These are phyloP conservation scores for Semotilus atromaculatus DNA, from an alignment of 2,797 vertebrate genomes.

Conservation along the genomic window DNA sequence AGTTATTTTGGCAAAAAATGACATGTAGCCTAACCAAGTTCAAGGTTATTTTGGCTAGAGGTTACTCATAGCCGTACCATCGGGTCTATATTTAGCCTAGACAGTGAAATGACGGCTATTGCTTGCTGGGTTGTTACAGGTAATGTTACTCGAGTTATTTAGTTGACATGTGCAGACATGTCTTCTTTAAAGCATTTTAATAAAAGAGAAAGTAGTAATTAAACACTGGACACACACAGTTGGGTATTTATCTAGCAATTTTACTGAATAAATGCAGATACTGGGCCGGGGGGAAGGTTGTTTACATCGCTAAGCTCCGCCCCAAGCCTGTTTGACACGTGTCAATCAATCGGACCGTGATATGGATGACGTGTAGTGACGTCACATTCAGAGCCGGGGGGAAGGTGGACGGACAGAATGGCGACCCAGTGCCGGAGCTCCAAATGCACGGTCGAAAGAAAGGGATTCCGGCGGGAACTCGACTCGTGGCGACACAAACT, in stretches of 20 bases:
- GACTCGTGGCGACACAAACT: conserved; percentile 96
- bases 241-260: neutral
- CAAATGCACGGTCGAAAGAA: conserved; percentile 94
- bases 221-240: neutral
- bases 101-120: no score
- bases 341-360: conserved; percentile 73
- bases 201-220: neutral
- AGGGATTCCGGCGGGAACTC: conserved; percentile 96
- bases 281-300: neutral
- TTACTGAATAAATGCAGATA: neutral
- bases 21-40: no score
- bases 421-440: conserved; percentile 94
- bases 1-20: no score
- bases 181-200: neutral
- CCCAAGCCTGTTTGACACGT: conserved; percentile 66
- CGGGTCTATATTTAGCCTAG: no score
- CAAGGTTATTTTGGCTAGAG: no score
- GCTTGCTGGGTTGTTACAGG: neutral
- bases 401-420: conserved; percentile 89
- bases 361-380: conserved; percentile 82
- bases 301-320: conserved; percentile 32
- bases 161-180: neutral
- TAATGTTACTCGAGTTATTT: neutral
- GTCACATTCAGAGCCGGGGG: conserved; percentile 74
- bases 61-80: no score